Base-by-base conservation (phyloP, 1,140 invertebrate genomes). In the Ceratina australensis region DNA sequence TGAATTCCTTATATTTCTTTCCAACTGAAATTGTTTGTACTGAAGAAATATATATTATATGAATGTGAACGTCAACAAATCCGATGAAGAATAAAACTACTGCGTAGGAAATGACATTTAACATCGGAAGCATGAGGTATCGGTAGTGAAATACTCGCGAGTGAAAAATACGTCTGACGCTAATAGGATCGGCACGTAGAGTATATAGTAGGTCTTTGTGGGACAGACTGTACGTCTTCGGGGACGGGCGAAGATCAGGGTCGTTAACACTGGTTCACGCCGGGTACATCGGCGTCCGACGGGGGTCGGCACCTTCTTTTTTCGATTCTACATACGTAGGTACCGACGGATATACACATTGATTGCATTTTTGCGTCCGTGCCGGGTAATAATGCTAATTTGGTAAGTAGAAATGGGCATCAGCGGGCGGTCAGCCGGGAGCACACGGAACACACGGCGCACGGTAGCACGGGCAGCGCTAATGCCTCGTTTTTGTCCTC, bases 311-410 rank as follows among this genome's bases (percentile, higher is more conserved):
- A 84, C 83, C 79, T 77, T 81, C 74, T 72, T 88, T 87, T 88
- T 83, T 85, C 66, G 72, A 83, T 84, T 82, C 72, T 82, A 80
- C 56, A 74, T 82, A 71, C 69, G 69, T 79, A 66, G 64, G 69
- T 81, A 69, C 56, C 57, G 50, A 71, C 57, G 72, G 79, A 81
- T 81, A 81, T 81, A 84, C 69, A 89, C 88, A 89, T 89, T 90
- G 89, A 91, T 91, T 90, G 86, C 82, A 87, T 89, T 89, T 89
- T 89, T 89, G 86, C 81, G 78, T 83, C 77, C 67, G 81, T 80
- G 76, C 79, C 63, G 78, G 85, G 89, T 90, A 91, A 91, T 90
- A 90, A 91, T 90, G 89, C 88, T 90, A 90, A 90, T 90, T 90
- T 87, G 82, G 87, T 89, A 89, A 90, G 89, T 89, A 89, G 88